Base-by-base conservation (phyloP, 2,113 vertebrate species). In the Xiphophorus couchianus region DNA sequence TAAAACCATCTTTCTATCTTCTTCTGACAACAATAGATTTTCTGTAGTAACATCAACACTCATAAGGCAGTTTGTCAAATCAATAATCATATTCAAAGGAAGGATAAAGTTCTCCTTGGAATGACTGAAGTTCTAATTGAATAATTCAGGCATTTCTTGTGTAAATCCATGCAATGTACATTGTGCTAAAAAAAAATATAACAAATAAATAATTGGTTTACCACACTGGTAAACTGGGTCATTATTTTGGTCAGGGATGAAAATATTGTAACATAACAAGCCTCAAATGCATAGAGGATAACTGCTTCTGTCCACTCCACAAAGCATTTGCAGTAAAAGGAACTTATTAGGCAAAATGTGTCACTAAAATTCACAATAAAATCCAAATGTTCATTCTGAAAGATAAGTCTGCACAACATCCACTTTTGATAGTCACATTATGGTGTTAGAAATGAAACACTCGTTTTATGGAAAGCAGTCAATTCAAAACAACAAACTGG, bases 401-500 rank as follows among this genome's bases (percentile, higher is more conserved):
- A 58, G 51, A 58, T 10, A 58, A n/a, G 6, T 7, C 7, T 9
- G 10, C 25, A 3, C 25, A 58, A n/a, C 7, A 58, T n/a, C 51
- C 51, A 2, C 51, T n/a, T 5, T 9, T 25, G 17, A 54, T 7
- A 54, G 0, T 25, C 19, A 54, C 1, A 54, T 51, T 51, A 19
- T 51, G 48, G 19, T 51, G 19, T 74, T 39, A 29, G 63, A 35
- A 71, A 7, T 44, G 33, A 62, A 71, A 77, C 13, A 42, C 30
- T 70, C 35, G 4, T 19, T 48, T 48, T 48, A 5, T 48, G 44
- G 44, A 48, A 48, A 48, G 44, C 44, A 48, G 44, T 48, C 44
- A 48, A 48, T 48, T 48, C 17, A 48, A 14, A 42, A 42, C 4
- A 15, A 15, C 39, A 42, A 42, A 5, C 39, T 42, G 35, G 3